Percentiles rank a stretch among this genome's conserved stretches.
These are phyloP conservation scores for Eutrigla gurnardus DNA, from an alignment of 2,797 vertebrate species.

Conservation along the genomic window DNA sequence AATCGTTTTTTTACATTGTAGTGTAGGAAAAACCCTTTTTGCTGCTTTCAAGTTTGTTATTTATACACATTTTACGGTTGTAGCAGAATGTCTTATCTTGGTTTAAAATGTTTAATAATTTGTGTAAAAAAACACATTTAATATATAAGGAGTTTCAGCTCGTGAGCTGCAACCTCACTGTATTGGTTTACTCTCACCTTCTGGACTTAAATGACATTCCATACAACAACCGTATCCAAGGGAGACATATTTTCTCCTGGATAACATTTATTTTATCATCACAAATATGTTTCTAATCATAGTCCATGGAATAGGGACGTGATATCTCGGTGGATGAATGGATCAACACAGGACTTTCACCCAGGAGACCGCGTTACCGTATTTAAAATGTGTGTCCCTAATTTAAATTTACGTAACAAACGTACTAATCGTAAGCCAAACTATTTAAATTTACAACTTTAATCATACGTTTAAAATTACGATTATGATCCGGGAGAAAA, in stretches of 20 bases:
- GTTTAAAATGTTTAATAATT: too few species aligned
- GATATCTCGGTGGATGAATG: background rate
- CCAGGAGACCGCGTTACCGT: too few species aligned
- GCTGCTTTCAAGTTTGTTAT: background rate
- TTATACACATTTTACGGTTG: too few species aligned
- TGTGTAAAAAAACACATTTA: too few species aligned
- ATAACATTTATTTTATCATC: background rate
- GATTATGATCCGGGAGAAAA: background rate
- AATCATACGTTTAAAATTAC: background rate
- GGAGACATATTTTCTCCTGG: background rate
- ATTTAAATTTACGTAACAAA: background rate
- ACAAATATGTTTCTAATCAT: background rate
- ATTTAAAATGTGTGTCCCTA: too few species aligned
- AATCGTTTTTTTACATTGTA: background rate
- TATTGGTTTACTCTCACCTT: background rate
- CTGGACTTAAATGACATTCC: background rate
- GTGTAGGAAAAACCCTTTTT: background rate
- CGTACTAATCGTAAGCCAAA: background rate
- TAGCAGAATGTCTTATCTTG: too few species aligned
- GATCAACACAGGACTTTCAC: too few species aligned
- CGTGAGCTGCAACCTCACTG: background rate
- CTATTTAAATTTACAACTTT: background rate
- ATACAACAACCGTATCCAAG: background rate
- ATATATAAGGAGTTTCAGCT: background rate
- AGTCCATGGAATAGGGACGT: background rate